Conservation (phyloP, 2,888 invertebrate species). For the Oxyscelio sp. region DNA sequence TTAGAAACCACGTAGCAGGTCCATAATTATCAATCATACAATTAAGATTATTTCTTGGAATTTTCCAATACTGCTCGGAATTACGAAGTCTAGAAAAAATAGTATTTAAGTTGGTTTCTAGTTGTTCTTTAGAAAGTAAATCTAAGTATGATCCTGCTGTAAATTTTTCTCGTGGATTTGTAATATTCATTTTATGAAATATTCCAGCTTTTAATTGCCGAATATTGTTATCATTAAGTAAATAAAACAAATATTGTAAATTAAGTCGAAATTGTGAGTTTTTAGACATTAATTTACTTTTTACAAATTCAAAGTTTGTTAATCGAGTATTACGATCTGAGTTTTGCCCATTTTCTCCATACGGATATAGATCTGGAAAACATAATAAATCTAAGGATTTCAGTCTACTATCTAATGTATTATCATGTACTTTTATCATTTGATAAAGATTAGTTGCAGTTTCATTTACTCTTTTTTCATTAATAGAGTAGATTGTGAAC, state of each 20-base stretch:
- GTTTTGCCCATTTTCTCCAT: too few species aligned
- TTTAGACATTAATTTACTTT: slow-evolving; percentile 76
- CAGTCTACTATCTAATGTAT: slow-evolving; percentile 67
- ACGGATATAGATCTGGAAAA: slow-evolving; percentile 76
- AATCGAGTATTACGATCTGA: too few species aligned
- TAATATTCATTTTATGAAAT: slow-evolving; percentile 51
- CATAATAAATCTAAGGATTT: slow-evolving; percentile 76
- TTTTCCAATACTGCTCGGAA: slow-evolving; percentile 72
- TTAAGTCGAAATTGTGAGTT: too few species aligned
- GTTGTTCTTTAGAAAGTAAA: slow-evolving; percentile 49
- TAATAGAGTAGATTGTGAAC: slow-evolving; percentile 60
- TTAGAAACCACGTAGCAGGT: slow-evolving; percentile 78
- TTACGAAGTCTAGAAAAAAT: slow-evolving; percentile 71
- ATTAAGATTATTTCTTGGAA: slow-evolving; percentile 59
- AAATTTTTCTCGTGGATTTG: slow-evolving; percentile 32
- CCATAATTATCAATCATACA: slow-evolving; percentile 78
- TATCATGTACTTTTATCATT: slow-evolving; percentile 75
- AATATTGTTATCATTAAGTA: slow-evolving; percentile 75
- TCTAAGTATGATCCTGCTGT: not conserved
- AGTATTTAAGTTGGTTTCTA: slow-evolving; percentile 69
- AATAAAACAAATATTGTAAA: too few species aligned
- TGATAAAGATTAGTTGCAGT: slow-evolving; percentile 64
- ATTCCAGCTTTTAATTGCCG: slow-evolving; percentile 37
- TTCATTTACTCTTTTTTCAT: slow-evolving; percentile 47
- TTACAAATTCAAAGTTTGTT: too few species aligned